phyloP scores from a whole-genome alignment of 2,113 vertebrate genomes.

The Alligator mississippiensis region DNA sequence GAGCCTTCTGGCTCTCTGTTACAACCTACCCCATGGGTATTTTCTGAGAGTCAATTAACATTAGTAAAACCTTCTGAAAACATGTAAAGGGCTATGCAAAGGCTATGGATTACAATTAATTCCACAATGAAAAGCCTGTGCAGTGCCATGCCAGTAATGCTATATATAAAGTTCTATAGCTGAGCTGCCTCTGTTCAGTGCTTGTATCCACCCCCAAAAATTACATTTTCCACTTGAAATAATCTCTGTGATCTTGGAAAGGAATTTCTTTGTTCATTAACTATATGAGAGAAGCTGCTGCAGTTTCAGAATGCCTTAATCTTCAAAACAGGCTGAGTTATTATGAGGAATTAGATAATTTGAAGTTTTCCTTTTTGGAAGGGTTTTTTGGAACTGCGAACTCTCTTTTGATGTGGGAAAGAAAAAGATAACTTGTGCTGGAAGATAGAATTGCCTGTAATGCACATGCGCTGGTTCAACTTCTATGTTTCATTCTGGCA shows the following conservation, averaged over 20 bases:
- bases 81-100: not conserved
- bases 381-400: not conserved
- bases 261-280: not conserved
- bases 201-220: not conserved
- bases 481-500: not conserved
- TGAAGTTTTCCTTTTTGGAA: not conserved
- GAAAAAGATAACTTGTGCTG: not conserved
- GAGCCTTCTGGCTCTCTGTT: too few relatives aligned
- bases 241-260: not conserved
- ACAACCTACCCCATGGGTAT: too few relatives aligned
- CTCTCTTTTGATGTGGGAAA: fast-evolving
- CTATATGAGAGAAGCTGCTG: not conserved
- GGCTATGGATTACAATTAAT: not conserved
- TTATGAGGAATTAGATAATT: not conserved
- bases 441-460: not conserved
- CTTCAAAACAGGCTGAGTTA: too few relatives aligned
- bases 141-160: not conserved
- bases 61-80: not conserved
- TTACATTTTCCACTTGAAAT: not conserved
- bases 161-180: not conserved
- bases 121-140: not conserved
- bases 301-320: too few relatives aligned
- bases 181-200: not conserved
- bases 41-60: not conserved
- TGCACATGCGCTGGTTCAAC: not conserved